A percentile compares a stretch with the other conserved stretches of the same genome.
Conservation (phyloP, 2,888 invertebrate genomes). For the Thecocarcelia acutangulata region DNA sequence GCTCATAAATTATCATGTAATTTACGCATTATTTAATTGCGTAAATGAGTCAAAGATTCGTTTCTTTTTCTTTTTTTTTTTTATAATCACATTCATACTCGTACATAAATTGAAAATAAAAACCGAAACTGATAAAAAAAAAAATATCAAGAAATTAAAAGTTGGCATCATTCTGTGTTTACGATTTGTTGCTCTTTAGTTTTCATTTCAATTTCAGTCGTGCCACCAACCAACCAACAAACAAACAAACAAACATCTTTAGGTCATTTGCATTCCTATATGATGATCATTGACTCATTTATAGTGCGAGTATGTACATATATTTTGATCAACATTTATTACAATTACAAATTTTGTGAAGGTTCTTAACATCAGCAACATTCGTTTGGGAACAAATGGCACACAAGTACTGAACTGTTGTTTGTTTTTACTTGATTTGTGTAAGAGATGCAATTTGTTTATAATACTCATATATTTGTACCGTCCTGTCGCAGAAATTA, state of each 20-base stretch:
- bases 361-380: slow-evolving; percentile 23
- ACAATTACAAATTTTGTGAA: slow-evolving; percentile 44
- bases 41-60: slow-evolving; percentile 65
- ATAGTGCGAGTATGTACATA: no score
- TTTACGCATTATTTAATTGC: slow-evolving; percentile 69
- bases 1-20: slow-evolving; percentile 66
- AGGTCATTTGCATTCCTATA: slow-evolving; percentile 68
- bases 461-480: no score
- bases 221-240: no score
- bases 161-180: slow-evolving; percentile 64
- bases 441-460: no score
- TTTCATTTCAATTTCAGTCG: slow-evolving; percentile 19
- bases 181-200: slow-evolving; percentile 43
- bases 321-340: slow-evolving; percentile 39
- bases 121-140: slow-evolving; percentile 19
- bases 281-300: slow-evolving; percentile 57
- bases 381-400: no score
- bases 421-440: no score
- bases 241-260: no score
- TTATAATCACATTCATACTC: no score
- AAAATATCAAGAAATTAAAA: slow-evolving; percentile 57
- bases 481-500: no score
- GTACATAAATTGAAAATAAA: slow-evolving; percentile 27
- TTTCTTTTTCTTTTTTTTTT: slow-evolving; percentile 55
- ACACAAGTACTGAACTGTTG: no score